Percentiles rank a stretch among this genome's conserved stretches.
Conservation (phyloP, 2,888 invertebrate species). For the Erebia ligea region DNA sequence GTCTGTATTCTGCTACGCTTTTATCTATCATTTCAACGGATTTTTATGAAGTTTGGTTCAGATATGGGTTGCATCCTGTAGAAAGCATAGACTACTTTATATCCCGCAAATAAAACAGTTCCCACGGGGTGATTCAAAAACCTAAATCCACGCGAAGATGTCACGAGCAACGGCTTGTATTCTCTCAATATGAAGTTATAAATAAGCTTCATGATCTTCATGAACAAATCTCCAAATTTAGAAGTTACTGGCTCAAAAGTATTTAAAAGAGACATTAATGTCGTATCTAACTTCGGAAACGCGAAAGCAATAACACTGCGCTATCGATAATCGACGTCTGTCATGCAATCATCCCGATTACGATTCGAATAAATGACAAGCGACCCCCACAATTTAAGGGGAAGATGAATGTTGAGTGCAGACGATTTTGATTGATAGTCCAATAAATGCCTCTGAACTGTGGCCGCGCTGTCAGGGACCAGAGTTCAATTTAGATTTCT, state of each 20-base stretch:
- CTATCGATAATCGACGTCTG: constrained; percentile 34
- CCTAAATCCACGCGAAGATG: too few species aligned
- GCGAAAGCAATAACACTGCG: constrained; percentile 16
- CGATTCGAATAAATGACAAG: constrained; percentile 39
- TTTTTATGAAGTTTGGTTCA: too few species aligned
- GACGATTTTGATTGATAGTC: constrained; percentile 68
- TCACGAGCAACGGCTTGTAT: too few species aligned
- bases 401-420: constrained; percentile 50
- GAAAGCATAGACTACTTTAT: too few species aligned
- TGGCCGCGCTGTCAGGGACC: constrained; percentile 62
- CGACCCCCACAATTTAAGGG: constrained; percentile 46
- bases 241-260: constrained; percentile 7
- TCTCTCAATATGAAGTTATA: too few species aligned
- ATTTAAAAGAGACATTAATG: constrained; percentile 21
- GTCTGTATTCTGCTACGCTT: too few species aligned
- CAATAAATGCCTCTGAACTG: constrained; percentile 59
- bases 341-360: constrained; percentile 38
- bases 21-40: too few species aligned
- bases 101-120: too few species aligned
- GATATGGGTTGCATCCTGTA: too few species aligned
- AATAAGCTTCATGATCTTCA: not conserved
- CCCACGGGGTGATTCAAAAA: too few species aligned
- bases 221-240: not conserved
- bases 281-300: constrained; percentile 10
- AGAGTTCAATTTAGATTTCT: constrained; percentile 71